Evolutionary conservation across 2,113 vertebrate species (phyloP), one percentile per base, ranked within the genome.

Genomic region (Carlito syrichta): DNA sequence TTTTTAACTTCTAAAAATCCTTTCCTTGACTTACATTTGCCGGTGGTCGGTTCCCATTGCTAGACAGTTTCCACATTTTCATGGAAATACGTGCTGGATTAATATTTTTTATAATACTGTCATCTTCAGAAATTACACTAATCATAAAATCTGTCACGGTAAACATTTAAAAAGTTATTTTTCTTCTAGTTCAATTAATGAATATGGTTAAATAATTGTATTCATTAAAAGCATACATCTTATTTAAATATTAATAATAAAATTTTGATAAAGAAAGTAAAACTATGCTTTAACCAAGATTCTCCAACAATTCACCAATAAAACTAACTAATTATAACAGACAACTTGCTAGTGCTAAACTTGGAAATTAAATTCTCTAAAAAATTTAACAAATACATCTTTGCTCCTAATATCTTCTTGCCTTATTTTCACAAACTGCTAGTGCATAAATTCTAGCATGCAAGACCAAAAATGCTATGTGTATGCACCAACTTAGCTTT

Each of bases 41-140:
- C 93, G 98, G 97, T 40, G 97, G 97, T 22, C 82, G 96, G 8
- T 52, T 85, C 58, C 89, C 97, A 30, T 77, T 91, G 11, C 84
- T 92, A 7, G 73, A 97, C 6, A 97, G 98, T 95, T 98, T 98
- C 99, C 99, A 99, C 96, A 99, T 97, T 77, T 98, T 98, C 99
- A 99, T 99, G 88, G 98, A 98, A 82, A 99, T 98, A 56, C 97
- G 98, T 63, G 98, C 97, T 38, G 99, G 98, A 93, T 98, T 99
- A 88, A 99, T 98, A 87, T 98, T 99, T 95, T 97, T 99, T 89
- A 99, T 99, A 50, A 99, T 98, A 63, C 91, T 98, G 17, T 98
- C 99, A 87, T 99, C 99, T 97, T 99, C 99, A 85, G 99, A 99
- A 97, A 99, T 90, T 94, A 99, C 98, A 48, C 98, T 99, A 97